Evolutionary conservation across 1,140 invertebrate species (phyloP).

Genomic region (Drosophila kikkawai): DNA sequence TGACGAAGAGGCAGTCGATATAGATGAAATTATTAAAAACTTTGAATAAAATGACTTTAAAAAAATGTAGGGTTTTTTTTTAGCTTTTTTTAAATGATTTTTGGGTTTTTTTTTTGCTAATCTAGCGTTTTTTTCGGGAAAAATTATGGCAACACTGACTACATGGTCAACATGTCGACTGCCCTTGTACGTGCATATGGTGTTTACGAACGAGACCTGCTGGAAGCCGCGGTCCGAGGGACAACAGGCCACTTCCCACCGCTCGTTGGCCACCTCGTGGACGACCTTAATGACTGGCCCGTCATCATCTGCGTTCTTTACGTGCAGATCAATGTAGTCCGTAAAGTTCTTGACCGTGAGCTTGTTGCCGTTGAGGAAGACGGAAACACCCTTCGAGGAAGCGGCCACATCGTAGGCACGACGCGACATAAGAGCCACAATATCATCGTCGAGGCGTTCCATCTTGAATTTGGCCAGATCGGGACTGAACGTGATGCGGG

Average conservation of each 20-base stretch:
- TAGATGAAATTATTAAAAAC: too few species aligned
- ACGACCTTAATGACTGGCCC: constrained; percentile 94
- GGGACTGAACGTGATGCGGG: constrained; percentile 97
- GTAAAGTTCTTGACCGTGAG: constrained; percentile 97
- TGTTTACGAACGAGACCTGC: constrained; percentile 99
- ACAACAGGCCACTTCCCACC: constrained; percentile 98
- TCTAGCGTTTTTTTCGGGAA: too few species aligned
- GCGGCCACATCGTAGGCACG: constrained; percentile 99
- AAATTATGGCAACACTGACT: too few species aligned
- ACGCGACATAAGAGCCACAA: constrained; percentile 96
- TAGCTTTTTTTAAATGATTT: too few species aligned
- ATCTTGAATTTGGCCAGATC: constrained; percentile 99
- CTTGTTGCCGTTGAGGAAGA: constrained; percentile 95
- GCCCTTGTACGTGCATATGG: constrained; percentile 99
- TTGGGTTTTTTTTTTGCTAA: too few species aligned
- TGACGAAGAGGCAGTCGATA: too few species aligned
- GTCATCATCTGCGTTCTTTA: constrained; percentile 93
- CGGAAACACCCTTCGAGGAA: constrained; percentile 95
- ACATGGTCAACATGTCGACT: constrained; percentile 99
- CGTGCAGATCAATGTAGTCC: constrained; percentile 98
- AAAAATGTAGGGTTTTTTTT: too few species aligned
- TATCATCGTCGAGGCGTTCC: constrained; percentile 96
- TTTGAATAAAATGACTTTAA: too few species aligned
- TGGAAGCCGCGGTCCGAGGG: constrained; percentile 97
- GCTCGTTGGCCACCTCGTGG: constrained; percentile 93